A percentile compares a stretch with the other conserved stretches of the same genome.
Conservation (phyloP, 1,140 invertebrate species). For the Mylabris phalerata region DNA sequence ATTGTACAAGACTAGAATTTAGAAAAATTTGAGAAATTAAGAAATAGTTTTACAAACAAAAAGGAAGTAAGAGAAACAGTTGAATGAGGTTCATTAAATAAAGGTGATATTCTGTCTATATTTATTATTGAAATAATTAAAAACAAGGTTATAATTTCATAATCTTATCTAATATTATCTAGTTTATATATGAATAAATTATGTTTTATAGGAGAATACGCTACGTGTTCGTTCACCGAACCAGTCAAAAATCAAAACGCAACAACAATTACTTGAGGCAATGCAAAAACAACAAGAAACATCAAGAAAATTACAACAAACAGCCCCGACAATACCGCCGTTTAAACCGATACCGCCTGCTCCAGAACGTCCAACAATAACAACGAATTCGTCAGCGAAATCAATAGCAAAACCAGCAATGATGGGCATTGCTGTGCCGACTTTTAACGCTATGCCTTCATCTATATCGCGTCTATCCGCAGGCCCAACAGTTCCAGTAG, state of each 20-base stretch:
- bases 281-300: background rate
- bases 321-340: slow-evolving; percentile 49
- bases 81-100: no score
- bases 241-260: no score
- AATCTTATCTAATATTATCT: background rate
- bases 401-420: slow-evolving; percentile 32
- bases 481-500: slow-evolving; percentile 6
- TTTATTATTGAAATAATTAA: no score
- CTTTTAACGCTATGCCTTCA: slow-evolving; percentile 46
- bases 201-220: slow-evolving; percentile 4
- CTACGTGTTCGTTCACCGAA: slow-evolving; percentile 5
- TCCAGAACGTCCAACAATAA: slow-evolving; percentile 44
- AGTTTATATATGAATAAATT: background rate
- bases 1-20: no score
- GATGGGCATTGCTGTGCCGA: slow-evolving; percentile 38
- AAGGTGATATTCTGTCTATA: no score
- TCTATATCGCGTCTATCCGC: slow-evolving; percentile 47
- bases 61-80: no score
- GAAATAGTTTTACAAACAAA: no score
- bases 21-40: no score
- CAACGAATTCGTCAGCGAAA: slow-evolving; percentile 37
- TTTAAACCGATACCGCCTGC: slow-evolving; percentile 69
- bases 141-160: slow-evolving; percentile 2
- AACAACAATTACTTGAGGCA: no score
- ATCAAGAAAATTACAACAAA: background rate